Base-by-base conservation (phyloP, 1,140 invertebrate species). In the Meloidogyne floridensis region DNA sequence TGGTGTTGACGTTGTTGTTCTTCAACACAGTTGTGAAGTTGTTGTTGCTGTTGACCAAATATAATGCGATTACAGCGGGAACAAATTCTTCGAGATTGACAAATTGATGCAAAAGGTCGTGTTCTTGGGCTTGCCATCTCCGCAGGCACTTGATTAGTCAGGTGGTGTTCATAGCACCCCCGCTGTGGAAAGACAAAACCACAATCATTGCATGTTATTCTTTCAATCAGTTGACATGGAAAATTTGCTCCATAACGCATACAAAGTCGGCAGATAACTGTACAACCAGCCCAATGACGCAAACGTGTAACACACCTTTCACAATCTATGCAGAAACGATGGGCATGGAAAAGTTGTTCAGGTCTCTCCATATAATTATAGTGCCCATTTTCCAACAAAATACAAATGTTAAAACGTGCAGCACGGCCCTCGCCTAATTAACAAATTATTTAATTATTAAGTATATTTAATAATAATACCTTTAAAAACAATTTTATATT, bases 141-240 rank as follows among this genome's bases (percentile, higher is more conserved):
- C 20, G n/a, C 71, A 9, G 76, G 71, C 7, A 47, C 72, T 7
- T 32, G n/a, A 3, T 76, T 76, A 32, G n/a, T 47, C 3, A n/a
- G 9, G 9, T 77, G 76, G 43, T 77, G 10, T 43, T 59, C 70
- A 32, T 77, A 77, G 3, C 76, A 77, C 7, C 18, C 65, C 3
- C 54, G 15, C 15, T 77, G 43, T 5, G 76, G 76, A 32, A 77
- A 77, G 2, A 77, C 65, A 53, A 69, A 77, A 20, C 71, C 54
- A 53, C 76, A 77, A 15, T 77, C 76, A 10, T 4, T 9, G 10
- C 76, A 77, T 6, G 4, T 4, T 6, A 47, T 47, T 47, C 47
- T 47, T 47, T 47, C 47, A 47, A 47, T 47, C 4, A 47, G 4
- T 47, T 8, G 4, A 32, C 75, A 77, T 10, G 75, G 75, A 69